phyloP scores from a whole-genome alignment of 2,113 vertebrate species.

The Puffinus mauretanicus region DNA sequence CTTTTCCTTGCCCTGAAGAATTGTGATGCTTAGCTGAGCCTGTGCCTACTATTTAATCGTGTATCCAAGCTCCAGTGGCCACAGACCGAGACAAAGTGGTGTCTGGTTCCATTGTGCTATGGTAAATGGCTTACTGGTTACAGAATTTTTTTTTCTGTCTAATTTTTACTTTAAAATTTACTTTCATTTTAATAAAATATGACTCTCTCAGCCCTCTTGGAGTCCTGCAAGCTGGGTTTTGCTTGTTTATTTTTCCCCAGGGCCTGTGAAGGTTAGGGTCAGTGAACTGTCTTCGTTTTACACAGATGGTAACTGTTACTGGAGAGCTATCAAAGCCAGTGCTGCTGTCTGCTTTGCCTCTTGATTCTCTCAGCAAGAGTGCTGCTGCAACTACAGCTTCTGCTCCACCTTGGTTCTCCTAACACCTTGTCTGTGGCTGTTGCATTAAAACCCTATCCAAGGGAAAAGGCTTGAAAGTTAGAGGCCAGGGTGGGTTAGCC shows the following conservation, averaged over 20 bases:
- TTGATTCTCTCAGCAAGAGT: background rate
- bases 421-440: background rate
- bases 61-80: background rate
- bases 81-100: background rate
- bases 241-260: background rate
- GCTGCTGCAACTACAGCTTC: background rate
- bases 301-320: background rate
- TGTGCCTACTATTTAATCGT: background rate
- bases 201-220: background rate
- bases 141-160: background rate
- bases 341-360: background rate
- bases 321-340: background rate
- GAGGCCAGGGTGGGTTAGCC: background rate
- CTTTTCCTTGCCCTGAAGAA: background rate
- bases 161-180: background rate
- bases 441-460: background rate
- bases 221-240: background rate
- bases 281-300: background rate
- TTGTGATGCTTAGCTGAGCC: background rate
- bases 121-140: background rate
- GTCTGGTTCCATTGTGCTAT: background rate
- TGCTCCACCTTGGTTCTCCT: background rate
- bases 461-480: background rate
- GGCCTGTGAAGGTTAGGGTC: background rate
- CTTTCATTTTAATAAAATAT: conserved; percentile 26